A percentile compares a stretch with the other conserved stretches of the same genome.
Evolutionary conservation across 2,888 invertebrate species (phyloP).

Genomic region (Eucera pruinosa): DNA sequence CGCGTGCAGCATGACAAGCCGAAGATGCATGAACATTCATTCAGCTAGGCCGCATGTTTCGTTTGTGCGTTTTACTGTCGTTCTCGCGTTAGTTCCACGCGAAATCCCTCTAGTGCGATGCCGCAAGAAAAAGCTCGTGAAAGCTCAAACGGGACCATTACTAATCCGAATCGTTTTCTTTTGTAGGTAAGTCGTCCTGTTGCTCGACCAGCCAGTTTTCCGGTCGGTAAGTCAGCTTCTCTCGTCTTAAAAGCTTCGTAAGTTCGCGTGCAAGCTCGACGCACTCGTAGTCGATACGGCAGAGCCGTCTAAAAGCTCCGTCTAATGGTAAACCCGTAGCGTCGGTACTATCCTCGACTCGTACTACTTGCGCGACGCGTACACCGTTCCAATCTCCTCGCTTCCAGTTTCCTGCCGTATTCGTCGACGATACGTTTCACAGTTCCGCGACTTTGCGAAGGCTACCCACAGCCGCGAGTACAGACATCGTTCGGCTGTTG

Average conservation of each 20-base stretch:
- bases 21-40: conserved; percentile 46
- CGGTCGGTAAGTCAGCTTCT: conserved; percentile 68
- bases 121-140: conserved; percentile 5
- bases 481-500: not conserved
- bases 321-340: conserved; percentile 16
- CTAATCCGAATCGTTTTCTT: conserved; percentile 60
- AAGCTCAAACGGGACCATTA: not conserved
- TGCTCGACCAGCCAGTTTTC: conserved; percentile 31
- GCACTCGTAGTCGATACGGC: conserved; percentile 43
- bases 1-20: conserved; percentile 40
- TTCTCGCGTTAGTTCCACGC: conserved; percentile 20
- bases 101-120: conserved; percentile 45
- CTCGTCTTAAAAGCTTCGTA: conserved; percentile 41
- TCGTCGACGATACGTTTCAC: not conserved
- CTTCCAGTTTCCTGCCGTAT: conserved; percentile 1
- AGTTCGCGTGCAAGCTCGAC: conserved; percentile 40
- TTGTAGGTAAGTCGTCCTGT: conserved; percentile 67
- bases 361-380: conserved; percentile 47
- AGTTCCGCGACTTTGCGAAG: not conserved
- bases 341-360: conserved; percentile 30
- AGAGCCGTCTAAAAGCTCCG: conserved; percentile 16
- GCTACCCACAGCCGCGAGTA: not conserved
- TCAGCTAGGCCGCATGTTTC: conserved; percentile 45
- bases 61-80: conserved; percentile 27
- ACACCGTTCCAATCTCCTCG: not conserved